Evolutionary conservation across 2,113 vertebrate species (phyloP).

Genomic region (Oryzias celebensis): DNA sequence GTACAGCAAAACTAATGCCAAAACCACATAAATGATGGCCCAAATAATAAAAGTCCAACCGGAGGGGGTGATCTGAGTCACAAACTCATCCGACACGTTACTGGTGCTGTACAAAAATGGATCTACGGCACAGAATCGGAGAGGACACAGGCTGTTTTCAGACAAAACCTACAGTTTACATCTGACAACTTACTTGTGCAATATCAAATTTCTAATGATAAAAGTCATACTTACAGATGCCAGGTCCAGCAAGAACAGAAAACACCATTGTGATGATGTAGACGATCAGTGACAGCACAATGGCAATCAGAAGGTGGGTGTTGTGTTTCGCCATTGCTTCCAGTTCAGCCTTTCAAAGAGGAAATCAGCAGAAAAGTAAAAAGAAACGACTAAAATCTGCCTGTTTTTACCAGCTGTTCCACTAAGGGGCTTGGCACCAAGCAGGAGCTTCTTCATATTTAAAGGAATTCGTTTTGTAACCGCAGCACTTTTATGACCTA

Average conservation of each 20-base stretch:
- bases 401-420: neutral
- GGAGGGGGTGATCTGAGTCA: constrained; percentile 67
- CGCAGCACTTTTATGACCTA: constrained; percentile 24
- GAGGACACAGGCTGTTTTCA: neutral
- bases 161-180: no score
- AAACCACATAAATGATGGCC: constrained; percentile 70
- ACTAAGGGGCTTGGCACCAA: neutral
- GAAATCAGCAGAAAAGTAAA: neutral
- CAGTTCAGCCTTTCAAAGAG: constrained; percentile 1
- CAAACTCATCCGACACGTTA: constrained; percentile 60
- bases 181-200: no score
- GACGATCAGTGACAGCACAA: constrained; percentile 49
- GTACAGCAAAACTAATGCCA: constrained; percentile 56
- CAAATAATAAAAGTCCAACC: constrained; percentile 76
- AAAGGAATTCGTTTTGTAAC: constrained; percentile 32
- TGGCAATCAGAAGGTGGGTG: constrained; percentile 31
- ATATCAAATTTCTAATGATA: no score
- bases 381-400: neutral
- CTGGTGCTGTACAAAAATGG: constrained; percentile 53
- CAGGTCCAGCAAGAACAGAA: constrained; percentile 54
- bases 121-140: constrained; percentile 41
- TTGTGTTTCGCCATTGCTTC: constrained; percentile 57
- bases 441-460: constrained; percentile 3
- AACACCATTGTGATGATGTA: constrained; percentile 59
- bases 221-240: constrained; percentile 50